These are phyloP conservation scores for Rhinolophus ferrumequinum DNA, from an alignment of 2,113 vertebrate species.

Conservation along the genomic window DNA sequence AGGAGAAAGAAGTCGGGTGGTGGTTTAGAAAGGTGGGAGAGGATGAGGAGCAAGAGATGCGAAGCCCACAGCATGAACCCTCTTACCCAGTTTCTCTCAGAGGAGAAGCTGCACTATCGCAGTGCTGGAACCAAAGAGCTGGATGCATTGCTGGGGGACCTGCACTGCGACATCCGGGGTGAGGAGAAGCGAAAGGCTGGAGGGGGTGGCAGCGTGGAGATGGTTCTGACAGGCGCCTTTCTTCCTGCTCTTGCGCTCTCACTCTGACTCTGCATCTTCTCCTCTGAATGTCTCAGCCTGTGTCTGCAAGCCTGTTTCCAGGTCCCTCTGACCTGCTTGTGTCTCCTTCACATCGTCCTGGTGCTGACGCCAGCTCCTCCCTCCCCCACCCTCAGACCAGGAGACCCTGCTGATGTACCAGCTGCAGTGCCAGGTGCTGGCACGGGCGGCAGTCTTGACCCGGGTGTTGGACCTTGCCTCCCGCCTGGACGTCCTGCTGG, in stretches of 20 bases:
- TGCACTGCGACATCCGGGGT: constrained; percentile 93
- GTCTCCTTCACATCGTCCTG: not conserved
- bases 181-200: not conserved
- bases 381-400: constrained; percentile 85
- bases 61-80: not conserved
- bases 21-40: not conserved
- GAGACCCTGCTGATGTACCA: constrained; percentile 95
- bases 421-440: constrained; percentile 91
- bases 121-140: constrained; percentile 94
- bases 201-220: not conserved
- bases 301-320: not conserved
- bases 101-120: constrained; percentile 95
- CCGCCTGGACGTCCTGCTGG: constrained; percentile 95
- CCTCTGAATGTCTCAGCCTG: not conserved
- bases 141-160: constrained; percentile 93
- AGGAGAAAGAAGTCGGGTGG: not conserved
- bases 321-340: not conserved
- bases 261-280: not conserved
- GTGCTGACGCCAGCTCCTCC: not conserved
- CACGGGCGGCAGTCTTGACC: constrained; percentile 89
- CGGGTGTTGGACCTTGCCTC: constrained; percentile 92
- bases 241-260: not conserved
- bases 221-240: not conserved
- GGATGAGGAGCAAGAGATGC: not conserved
- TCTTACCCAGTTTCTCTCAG: constrained; percentile 91